Evolutionary conservation across 2,113 vertebrate species (phyloP).

Genomic region (Tychaedon coryphoeus): DNA sequence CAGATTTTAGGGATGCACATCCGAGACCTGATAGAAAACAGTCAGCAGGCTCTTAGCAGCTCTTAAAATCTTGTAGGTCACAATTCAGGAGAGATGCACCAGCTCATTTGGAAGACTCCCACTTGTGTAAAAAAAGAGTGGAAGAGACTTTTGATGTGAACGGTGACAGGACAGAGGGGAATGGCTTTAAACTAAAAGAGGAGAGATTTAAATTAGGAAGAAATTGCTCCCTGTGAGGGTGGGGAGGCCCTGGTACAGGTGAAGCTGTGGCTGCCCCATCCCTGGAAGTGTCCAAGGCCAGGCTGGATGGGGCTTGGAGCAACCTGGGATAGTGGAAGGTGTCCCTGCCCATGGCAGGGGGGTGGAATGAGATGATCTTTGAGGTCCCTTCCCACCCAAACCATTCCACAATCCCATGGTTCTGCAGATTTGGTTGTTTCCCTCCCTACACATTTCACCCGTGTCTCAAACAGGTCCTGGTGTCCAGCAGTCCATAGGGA

Average conservation of each 20-base stretch:
- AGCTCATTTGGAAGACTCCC: not conserved
- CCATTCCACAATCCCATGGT: not conserved
- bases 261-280: not conserved
- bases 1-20: not conserved
- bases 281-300: not conserved
- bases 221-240: not conserved
- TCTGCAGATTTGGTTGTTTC: not conserved
- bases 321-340: not conserved
- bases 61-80: not conserved
- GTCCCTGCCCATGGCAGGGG: not conserved
- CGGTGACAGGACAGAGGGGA: not conserved
- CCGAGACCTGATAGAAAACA: not conserved
- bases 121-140: not conserved
- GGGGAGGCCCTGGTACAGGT: not conserved
- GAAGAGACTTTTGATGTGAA: not conserved
- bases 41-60: not conserved
- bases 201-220: not conserved
- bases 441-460: not conserved
- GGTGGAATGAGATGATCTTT: not conserved
- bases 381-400: not conserved
- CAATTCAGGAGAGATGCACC: not conserved
- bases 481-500: not conserved
- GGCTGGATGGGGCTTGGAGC: fast-evolving
- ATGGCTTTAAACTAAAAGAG: not conserved
- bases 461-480: not conserved